Evolutionary conservation across 53 echinoderm and acorn worm genomes (phyloP), one percentile per base, ranked within the genome.

Genomic region (Hippasteria phrygiana): DNA sequence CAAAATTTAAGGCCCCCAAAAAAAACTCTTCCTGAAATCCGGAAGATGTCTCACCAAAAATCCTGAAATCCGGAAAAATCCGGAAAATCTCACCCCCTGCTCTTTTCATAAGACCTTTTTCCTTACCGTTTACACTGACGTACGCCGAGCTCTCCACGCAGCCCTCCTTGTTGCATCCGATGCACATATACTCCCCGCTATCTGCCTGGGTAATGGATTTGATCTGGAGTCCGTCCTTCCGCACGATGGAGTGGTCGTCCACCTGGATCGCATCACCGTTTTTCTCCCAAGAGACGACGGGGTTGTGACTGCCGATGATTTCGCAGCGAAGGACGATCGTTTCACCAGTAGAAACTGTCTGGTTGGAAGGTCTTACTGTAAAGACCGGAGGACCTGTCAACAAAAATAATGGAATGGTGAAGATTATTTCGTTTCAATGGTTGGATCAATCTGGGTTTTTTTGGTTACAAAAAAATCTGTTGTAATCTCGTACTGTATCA

Each of bases 231-330:
- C 71, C 73, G 33, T 80, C 88, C 1, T 65, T 75, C 2, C 32
- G 40, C 24, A 90, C 27, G 14, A 8, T 55, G 34, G 78, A 75
- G 43, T 85, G 92, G 17, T 79, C 87, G 5, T 53, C 83, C 29
- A 64, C 73, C 40, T 20, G 18, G 10, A 94, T 26, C 1, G 36
- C 13, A 14, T 75, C 20, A 7, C 88, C 93, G 27, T 96, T 85
- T 62, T 91, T 93, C 56, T 77, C 66, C 99, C 99, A 99, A 56
- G 90, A 59, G 3, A 96, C 76, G 2, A 63, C 55, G 20, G 96
- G 99, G 59, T 90, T 86, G n/a, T 78, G 73, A 17, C 96, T 66
- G 0, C 99, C 99, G 0, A 99, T 99, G 34, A 96, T 93, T 5
- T 93, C 74, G 46, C 99, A 99, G 17, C 83, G 37, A 42, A 99